Evolutionary conservation across 1,140 invertebrate species (phyloP), one percentile per base, ranked within the genome.

Genomic region (Caenorhabditis brenneri): DNA sequence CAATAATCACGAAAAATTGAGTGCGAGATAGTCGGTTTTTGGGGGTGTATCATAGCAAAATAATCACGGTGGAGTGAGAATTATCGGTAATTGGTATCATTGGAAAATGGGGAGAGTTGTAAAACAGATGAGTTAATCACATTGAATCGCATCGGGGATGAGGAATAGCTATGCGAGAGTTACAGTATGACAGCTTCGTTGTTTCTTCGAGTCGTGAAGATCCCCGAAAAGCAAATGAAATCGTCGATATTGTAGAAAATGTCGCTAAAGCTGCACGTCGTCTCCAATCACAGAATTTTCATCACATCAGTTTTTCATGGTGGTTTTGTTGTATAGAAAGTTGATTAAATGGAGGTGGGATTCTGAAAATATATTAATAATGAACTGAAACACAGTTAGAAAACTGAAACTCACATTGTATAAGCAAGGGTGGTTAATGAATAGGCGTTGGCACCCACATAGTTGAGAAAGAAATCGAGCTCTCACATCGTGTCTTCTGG

Each of bases 81-180:
- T 42, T 42, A 74, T 74, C 65, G 46, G 33, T 33, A 36, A 36
- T 6, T n/a, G 9, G 15, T 6, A 6, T 29, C 36, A 29, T 58
- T 10, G n/a, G 33, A n/a, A 36, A 36, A 33, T 0, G n/a, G n/a
- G n/a, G n/a, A 36, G 33, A 31, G n/a, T 42, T 42, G 65, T 74
- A 74, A 74, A 74, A 74, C 65, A 74, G 65, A 74, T 74, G 65
- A 74, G 65, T 74, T 74, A 74, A 74, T 74, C 65, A 74, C 65
- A 74, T 74, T 74, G 65, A 74, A 74, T 74, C 36, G 65, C 65
- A 74, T 74, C 65, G 65, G 65, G 36, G 65, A 74, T 42, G 65
- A 74, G 65, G 65, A 74, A 74, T 74, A 74, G 65, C 65, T 74
- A 74, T 74, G 65, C 36, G 36, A 42, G 22, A n/a, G 65, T 24